Evolutionary conservation across 2,888 invertebrate species (phyloP), one percentile per base, ranked within the genome.

Genomic region (Acrobeloides nanus): DNA sequence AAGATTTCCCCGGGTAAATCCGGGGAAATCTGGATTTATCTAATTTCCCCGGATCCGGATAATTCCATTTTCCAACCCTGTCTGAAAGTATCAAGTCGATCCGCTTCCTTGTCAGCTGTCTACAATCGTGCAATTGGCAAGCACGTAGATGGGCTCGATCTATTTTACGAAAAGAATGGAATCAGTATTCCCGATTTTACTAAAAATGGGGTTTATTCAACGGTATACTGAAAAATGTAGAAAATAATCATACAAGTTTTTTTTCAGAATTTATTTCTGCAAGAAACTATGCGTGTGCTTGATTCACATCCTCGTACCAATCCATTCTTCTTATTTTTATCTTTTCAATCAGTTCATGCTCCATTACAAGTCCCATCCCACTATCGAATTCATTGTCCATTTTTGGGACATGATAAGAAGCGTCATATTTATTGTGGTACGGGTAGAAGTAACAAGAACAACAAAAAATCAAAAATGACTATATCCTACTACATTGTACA

Each of bases 261-360:
- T 17, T 44, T 58, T 38, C 33, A 68, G 68, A 58, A 68, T 35
- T 40, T 68, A 0, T 68, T 68, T 50, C 57, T 61, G 2, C 60
- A 63, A 21, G 61, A 61, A 18, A 53, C 68, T 1, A 62, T 64
- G 34, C 59, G 59, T 35, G 54, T 61, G 1, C 33, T 68, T 6
- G 55, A 56, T 15, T 46, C 50, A 18, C 55, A 55, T 25, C 43
- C 50, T 18, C 53, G 37, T 7, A 26, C 12, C 6, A 47, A 64
- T 15, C 62, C 73, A 34, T 71, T 74, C 44, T 74, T 74, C 43
- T 51, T 72, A 55, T 73, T 69, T 42, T 49, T 74, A 12, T 63
- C 72, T 25, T 69, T 64, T 51, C 73, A 74, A 55, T 57, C 69
- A n/a, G 68, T 69, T 6, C 74, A 74, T 51, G 63, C 68, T 8